Evolutionary conservation across 2,797 vertebrate species (phyloP).

Genomic region (Channallabes apus): DNA sequence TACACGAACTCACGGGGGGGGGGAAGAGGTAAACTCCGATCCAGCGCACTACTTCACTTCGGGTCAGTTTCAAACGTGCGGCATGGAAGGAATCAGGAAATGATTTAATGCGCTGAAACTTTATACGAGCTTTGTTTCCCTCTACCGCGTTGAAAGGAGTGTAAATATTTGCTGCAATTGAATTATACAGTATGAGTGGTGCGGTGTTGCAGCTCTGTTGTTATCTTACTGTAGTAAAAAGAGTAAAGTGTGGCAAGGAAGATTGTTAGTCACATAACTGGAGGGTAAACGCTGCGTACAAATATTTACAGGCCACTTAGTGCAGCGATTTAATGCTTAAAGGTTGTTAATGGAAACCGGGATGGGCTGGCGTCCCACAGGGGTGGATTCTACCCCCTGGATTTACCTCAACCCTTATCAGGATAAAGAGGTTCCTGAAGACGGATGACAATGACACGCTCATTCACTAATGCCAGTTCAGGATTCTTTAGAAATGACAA

Average conservation of each 20-base stretch:
- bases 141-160: background rate
- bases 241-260: background rate
- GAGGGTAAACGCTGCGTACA: background rate
- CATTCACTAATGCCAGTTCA: background rate
- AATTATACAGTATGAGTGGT: background rate
- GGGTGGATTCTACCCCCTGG: background rate
- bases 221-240: background rate
- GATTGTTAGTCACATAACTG: background rate
- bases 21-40: background rate
- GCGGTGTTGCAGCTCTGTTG: background rate
- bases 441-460: background rate
- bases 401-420: background rate
- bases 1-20: background rate
- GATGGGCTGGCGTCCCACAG: background rate
- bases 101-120: background rate
- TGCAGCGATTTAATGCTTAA: background rate
- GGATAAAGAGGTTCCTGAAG: background rate
- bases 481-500: background rate
- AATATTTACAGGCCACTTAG: constrained; percentile 15
- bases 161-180: background rate
- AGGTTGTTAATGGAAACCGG: background rate
- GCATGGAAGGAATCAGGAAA: background rate
- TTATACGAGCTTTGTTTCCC: background rate
- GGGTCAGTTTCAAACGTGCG: background rate
- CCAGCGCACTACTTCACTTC: background rate